Evolutionary conservation across 53 echinoderm and acorn worm species (phyloP), one percentile per base, ranked within the genome.

Genomic region (Paracentrotus lividus): DNA sequence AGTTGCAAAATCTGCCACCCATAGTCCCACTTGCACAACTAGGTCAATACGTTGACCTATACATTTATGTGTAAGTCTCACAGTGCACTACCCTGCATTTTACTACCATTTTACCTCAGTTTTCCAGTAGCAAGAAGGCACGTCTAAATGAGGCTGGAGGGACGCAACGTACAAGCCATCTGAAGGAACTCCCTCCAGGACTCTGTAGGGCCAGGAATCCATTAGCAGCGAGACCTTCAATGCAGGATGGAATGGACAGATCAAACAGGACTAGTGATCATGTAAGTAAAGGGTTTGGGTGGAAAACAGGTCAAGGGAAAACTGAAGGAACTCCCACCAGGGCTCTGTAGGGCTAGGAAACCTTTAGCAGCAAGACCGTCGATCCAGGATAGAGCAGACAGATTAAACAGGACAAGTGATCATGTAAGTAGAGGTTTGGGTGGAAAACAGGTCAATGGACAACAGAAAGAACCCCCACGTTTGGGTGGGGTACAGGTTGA

Each of bases 121-220:
- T 72, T 18, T 72, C 86, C 16, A 49, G 86, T 15, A 86, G 33
- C 16, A 86, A 55, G 55, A 53, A 23, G 34, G 51, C 55, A 86
- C 51, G 29, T 51, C 86, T 45, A 2, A 49, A 47, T 47, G 55
- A 29, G 55, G 18, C 33, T 2, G 51, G 51, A 53, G 86, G 72
- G 27, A 10, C 64, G 42, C 90, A 90, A 36, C 90, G 90, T n/a
- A 90, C 90, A 44, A 90, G 66, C 40, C 90, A 90, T 47, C 90
- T 90, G 43, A 45, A 65, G 66, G 90, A 65, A 42, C 90, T 90
- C 4, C 90, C 90, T 20, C 90, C 90, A 24, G 90, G 90, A 32
- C 64, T 90, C 21, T 49, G 21, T n/a, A 61, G 90, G 90, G 10
- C 45, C 23, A 64, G 90, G 49, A 65, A 61, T 9, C 90, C 90